Evolutionary conservation across 2,888 invertebrate species (phyloP).

Genomic region (Aphidoletes aphidimyza): DNA sequence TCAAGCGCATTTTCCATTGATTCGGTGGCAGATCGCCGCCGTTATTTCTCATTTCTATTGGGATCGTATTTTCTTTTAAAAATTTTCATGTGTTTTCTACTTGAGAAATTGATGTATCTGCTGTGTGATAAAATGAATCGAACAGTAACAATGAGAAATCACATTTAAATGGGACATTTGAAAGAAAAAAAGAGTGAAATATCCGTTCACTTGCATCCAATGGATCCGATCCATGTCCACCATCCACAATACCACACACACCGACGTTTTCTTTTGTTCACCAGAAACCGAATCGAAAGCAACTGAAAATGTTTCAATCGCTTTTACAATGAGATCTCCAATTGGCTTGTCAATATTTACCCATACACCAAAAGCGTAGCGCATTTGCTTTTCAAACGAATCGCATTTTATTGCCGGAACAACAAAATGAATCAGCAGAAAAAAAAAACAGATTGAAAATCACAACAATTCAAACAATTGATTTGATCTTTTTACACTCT

Average conservation of each 20-base stretch:
- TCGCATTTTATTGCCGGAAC: conserved; percentile 17
- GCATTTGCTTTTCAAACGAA: not conserved
- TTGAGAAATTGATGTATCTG: conserved; percentile 35
- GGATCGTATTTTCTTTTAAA: not conserved
- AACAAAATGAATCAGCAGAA: conserved; percentile 12
- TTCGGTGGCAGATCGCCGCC: not conserved
- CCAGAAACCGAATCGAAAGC: conserved; percentile 16
- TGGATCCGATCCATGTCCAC: conserved; percentile 39
- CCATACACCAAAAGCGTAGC: too few species aligned
- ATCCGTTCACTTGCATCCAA: not conserved
- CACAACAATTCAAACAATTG: conserved; percentile 21
- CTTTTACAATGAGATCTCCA: not conserved
- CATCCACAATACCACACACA: conserved; percentile 26
- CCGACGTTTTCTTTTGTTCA: conserved; percentile 18
- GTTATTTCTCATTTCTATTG: not conserved
- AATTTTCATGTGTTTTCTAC: not conserved
- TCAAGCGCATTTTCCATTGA: not conserved
- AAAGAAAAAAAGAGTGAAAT: not conserved
- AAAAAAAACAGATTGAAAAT: conserved; percentile 44
- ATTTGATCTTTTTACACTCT: not conserved
- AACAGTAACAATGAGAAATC: conserved; percentile 6
- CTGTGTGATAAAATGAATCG: conserved; percentile 15
- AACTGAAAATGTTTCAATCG: conserved; percentile 23
- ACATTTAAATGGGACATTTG: not conserved
- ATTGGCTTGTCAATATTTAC: not conserved